Evolutionary conservation across 2,888 invertebrate species (phyloP).

Genomic region (Aphidius colemani): DNA sequence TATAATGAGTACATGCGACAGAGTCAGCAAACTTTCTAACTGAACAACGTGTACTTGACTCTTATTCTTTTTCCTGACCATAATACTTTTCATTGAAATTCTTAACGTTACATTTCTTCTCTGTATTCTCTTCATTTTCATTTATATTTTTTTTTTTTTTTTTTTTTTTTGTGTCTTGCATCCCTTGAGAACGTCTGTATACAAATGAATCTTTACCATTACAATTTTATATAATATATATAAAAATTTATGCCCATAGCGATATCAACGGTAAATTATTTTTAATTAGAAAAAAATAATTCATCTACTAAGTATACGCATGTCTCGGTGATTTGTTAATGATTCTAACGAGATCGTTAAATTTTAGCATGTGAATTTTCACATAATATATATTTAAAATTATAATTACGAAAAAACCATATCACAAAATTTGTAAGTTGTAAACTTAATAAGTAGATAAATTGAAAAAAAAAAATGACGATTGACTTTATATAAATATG

Average conservation of each 20-base stretch:
- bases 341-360: constrained; percentile 29
- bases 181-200: too few species aligned
- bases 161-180: background rate
- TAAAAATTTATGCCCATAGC: background rate
- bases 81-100: constrained; percentile 11
- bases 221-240: background rate
- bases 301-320: constrained; percentile 12
- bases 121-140: background rate
- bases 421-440: too few species aligned
- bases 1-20: too few species aligned
- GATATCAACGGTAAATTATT: background rate
- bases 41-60: constrained; percentile 15
- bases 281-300: constrained; percentile 13
- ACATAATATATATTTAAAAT: too few species aligned
- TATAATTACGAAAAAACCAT: too few species aligned
- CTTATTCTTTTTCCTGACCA: background rate
- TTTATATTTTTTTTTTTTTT: background rate
- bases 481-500: background rate
- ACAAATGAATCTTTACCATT: background rate
- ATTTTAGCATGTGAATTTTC: background rate
- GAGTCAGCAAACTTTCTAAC: too few species aligned
- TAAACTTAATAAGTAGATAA: too few species aligned
- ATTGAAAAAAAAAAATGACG: too few species aligned
- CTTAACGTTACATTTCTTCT: constrained; percentile 1
- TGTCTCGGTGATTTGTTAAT: constrained; percentile 9